phyloP scores from a whole-genome alignment of 2,797 vertebrate genomes.

The Bryconaethiops microstoma region DNA sequence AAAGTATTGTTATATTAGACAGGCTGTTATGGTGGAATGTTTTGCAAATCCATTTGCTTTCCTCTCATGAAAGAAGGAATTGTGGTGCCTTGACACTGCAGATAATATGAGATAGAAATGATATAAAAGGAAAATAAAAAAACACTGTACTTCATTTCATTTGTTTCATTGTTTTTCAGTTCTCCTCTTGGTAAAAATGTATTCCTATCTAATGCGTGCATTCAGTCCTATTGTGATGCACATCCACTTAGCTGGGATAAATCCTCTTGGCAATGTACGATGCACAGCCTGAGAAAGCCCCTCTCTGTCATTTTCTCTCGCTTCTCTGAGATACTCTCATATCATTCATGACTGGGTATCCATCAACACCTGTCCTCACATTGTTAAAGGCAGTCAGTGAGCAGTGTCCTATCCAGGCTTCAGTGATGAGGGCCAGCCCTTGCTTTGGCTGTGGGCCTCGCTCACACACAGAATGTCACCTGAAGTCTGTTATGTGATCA shows the following conservation, averaged over 20 bases:
- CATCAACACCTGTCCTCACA: slow-evolving; percentile 59
- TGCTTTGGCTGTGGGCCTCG: slow-evolving; percentile 3
- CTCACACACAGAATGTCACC: slow-evolving; percentile 37
- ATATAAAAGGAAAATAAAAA: slow-evolving; percentile 75
- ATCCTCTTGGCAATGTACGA: slow-evolving; percentile 63
- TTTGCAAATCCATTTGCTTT: slow-evolving; percentile 18
- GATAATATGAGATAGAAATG: slow-evolving; percentile 70
- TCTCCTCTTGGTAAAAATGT: slow-evolving; percentile 58
- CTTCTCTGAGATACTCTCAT: slow-evolving; percentile 49
- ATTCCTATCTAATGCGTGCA: slow-evolving; percentile 65
- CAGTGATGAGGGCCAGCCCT: slow-evolving; percentile 61
- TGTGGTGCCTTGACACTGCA: slow-evolving; percentile 63
- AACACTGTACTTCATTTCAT: slow-evolving; percentile 63
- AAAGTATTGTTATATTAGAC: slow-evolving; percentile 2
- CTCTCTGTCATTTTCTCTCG: slow-evolving; percentile 45
- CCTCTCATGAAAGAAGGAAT: slow-evolving; percentile 22
- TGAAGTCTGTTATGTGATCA: slow-evolving; percentile 62
- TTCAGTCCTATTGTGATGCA: slow-evolving; percentile 66
- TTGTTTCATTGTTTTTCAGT: slow-evolving; percentile 53
- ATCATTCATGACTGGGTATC: slow-evolving; percentile 52
- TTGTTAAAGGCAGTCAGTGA: slow-evolving; percentile 62
- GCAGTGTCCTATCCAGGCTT: slow-evolving; percentile 53
- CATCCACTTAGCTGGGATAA: slow-evolving; percentile 61
- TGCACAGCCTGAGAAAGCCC: slow-evolving; percentile 42
- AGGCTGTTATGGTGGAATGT: slow-evolving; percentile 10